phyloP scores from a whole-genome alignment of 1,140 invertebrate species.

The Ylistrum balloti region DNA sequence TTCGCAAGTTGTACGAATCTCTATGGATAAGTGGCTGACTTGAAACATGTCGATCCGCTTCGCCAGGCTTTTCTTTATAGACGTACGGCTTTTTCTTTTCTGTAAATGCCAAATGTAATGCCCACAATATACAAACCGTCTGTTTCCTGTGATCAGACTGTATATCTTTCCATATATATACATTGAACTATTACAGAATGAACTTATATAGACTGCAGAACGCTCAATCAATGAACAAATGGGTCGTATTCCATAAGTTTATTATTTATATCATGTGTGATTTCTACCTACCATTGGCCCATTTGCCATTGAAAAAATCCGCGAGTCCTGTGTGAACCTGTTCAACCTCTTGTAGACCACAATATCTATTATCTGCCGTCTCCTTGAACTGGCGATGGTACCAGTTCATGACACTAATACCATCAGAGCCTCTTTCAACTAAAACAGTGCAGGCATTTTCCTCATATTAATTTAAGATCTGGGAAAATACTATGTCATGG shows the following conservation, averaged over 20 bases:
- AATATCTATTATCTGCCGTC: slow-evolving; percentile 69
- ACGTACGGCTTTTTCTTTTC: slow-evolving; percentile 69
- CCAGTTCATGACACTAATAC: slow-evolving; percentile 74
- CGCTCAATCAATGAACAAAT: too few species aligned
- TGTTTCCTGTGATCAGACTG: too few species aligned
- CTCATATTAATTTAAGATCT: too few species aligned
- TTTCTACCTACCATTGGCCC: slow-evolving; percentile 80
- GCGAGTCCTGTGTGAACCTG: slow-evolving; percentile 67
- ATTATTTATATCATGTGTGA: too few species aligned
- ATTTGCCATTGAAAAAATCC: slow-evolving; percentile 75
- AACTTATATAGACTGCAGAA: too few species aligned
- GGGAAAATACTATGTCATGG: too few species aligned
- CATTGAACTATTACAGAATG: too few species aligned
- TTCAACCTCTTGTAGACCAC: slow-evolving; percentile 46
- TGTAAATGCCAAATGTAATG: slow-evolving; percentile 49
- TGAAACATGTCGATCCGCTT: slow-evolving; percentile 65
- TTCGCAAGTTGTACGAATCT: slow-evolving; percentile 87
- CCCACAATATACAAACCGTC: too few species aligned
- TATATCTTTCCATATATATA: too few species aligned
- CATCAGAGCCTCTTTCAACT: slow-evolving; percentile 74
- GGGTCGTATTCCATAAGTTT: too few species aligned
- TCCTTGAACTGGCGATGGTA: slow-evolving; percentile 78
- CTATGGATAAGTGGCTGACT: slow-evolving; percentile 70
- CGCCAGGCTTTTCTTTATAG: slow-evolving; percentile 55
- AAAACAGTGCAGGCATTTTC: too few species aligned